Base-by-base conservation (phyloP, 1,140 invertebrate genomes). In the Halotydeus destructor region DNA sequence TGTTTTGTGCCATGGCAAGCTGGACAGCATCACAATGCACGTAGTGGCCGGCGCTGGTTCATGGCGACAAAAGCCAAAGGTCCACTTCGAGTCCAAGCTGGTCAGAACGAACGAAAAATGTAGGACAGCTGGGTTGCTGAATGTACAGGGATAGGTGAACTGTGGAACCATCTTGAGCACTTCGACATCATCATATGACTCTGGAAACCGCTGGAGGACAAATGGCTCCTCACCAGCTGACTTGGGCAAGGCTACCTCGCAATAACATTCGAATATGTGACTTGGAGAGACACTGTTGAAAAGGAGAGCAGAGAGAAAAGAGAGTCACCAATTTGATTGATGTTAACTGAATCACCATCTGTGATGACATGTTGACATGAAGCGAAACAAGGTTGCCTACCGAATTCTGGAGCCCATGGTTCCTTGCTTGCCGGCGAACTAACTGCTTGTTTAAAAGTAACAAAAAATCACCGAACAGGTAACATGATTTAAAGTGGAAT, bases 71-170 rank as follows among this genome's bases (percentile, higher is more conserved):
- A 86, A 93, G 46, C 86, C 86, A 69, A 86, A 93, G 27, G 80
- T 85, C 72, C 82, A 93, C 68, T 88, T 86, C 22, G 83, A 86
- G 57, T 91, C 83, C 51, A 78, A 68, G 52, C 78, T 83, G 16
- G 88, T 93, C 49, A 93, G 62, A 24, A 91, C 85, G 68, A 93
- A 93, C 11, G 84, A 89, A 60, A 82, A 86, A 55, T 81, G 75
- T 53, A 81, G 75, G 14, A 82, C 75, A 39, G 68, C 63, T n/a
- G n/a, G n/a, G 38, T 64, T 60, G 56, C 76, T 80, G 56, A 78
- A 68, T 57, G 73, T 69, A 62, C 78, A 82, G 26, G 80, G 80
- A 62, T 78, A 83, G 51, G 77, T 72, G 67, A 84, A 83, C 64
- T 79, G 74, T 32, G 78, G 75, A 50, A 83, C 71, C 52, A 72